Base-by-base conservation (phyloP, 2,113 vertebrate genomes). In the Cebidichthys violaceus region DNA sequence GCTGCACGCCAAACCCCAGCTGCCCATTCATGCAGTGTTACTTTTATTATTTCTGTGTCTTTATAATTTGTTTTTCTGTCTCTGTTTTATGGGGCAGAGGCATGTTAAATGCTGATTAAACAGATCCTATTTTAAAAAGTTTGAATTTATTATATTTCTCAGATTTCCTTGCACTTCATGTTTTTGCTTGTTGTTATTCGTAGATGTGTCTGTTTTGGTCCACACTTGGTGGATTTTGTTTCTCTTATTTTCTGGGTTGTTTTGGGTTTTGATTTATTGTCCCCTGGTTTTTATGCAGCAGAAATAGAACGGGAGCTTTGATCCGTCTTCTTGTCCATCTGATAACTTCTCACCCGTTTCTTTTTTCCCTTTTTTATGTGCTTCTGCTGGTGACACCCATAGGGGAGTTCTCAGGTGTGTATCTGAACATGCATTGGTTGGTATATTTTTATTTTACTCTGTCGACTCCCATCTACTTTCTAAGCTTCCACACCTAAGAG, bases 401-500 rank as follows among this genome's bases (percentile, higher is more conserved):
- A 99, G 98, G 98, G 94, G 98, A 99, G 95, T 99, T 99, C 96
- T 99, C 98, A 99, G 98, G 98, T 99, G 96, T 96, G 98, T 99
- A 98, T 97, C 92, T 92, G 86, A 94, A 89, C 92, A 84, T 75
- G 87, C 77, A 83, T 93, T 92, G 90, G 91, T 93, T 85, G 84
- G 37, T 91, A 92, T 93, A 50, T 33, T 91, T 95, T 93, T 95
- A 90, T 93, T 50, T 84, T 37, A 29, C 47, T 77, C 18, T 78
- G 33, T 78, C 7, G 6, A 57, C 82, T 68, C 70, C 60, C 72
- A 3, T 74, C 37, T 79, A 1, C 13, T 59, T 55, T 79, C 18
- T 39, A 70, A 86, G 57, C 24, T 64, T 41, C 52, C 52, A 24
- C 24, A 31, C 47, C 24, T 18, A 31, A 81, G 33, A 67, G 20